Base-by-base conservation (phyloP, 2,113 vertebrate species). In the Tachycineta bicolor region DNA sequence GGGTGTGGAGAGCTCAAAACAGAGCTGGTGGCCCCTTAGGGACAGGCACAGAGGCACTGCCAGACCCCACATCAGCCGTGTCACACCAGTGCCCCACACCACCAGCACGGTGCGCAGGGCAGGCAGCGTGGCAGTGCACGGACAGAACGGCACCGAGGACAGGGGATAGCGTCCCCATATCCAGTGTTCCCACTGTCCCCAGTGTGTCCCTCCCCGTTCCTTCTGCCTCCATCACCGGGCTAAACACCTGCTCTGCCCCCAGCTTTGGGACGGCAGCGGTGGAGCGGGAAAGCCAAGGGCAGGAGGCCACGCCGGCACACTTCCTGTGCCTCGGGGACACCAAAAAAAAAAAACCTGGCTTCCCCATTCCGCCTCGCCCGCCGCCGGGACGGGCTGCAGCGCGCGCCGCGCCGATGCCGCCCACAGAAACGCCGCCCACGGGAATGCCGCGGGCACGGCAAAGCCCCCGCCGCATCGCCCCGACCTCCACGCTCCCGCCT, bases 271-370 rank as follows among this genome's bases (percentile, higher is more conserved):
- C 1, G 12, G 52, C 6, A 14, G n/a, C 1, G 58, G 11, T 1
- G 2, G 41, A 81, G 44, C 3, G 2, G 52, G 53, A 41, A 68
- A 71, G 58, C 77, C 10, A n/a, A 78, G 19, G 74, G 10, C 49
- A 47, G 41, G 33, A 53, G 7, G 84, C 68, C 25, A 6, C 2
- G 0, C n/a, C n/a, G 6, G 56, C 5, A 0, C 12, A 8, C 33
- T 96, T 69, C 91, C 89, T 23, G 12, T 83, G 83, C 89, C 94
- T 95, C n/a, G 3, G 1, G 96, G 93, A 96, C 91, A 94, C 89
- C 89, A 41, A 11, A 92, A 94, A 96, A 26, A 11, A n/a, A 92
- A 94, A 96, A 26, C 1, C 4, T 2, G 6, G 28, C 78, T 85
- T 94, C 88, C 85, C 85, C 49, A 2, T 70, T 43, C 76, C 21